A percentile compares a stretch with the other conserved stretches of the same genome.
phyloP scores from a whole-genome alignment of 2,113 vertebrate genomes.

The Nyctereutes procyonoides region DNA sequence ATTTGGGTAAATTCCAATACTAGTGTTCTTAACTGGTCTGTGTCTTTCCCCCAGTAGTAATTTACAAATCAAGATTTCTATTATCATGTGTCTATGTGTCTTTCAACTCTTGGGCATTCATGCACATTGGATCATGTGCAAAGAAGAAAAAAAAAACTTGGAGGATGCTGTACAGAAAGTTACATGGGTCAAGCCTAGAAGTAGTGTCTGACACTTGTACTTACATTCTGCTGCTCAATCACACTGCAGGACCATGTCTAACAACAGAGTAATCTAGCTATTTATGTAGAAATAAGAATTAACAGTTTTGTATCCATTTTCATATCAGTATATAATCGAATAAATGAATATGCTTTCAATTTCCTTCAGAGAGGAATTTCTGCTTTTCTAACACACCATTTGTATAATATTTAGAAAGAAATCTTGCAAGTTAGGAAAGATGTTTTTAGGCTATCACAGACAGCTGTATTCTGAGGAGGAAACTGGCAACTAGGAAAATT shows the following conservation, averaged over 20 bases:
- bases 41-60: not conserved
- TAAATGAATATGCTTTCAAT: not conserved
- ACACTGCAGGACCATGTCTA: fast-evolving
- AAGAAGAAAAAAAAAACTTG: not conserved
- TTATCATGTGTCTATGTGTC: not conserved
- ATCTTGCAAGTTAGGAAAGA: not conserved
- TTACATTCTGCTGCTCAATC: not conserved
- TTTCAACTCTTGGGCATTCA: not conserved
- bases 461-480: not conserved
- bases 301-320: not conserved
- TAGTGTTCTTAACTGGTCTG: not conserved
- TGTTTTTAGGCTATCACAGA: not conserved
- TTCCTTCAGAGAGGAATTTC: not conserved
- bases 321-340: not conserved
- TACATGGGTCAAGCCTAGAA: not conserved
- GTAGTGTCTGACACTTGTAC: not conserved
- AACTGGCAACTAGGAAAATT: not conserved
- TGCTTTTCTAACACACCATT: not conserved
- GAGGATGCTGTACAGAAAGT: not conserved
- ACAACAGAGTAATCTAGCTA: not conserved
- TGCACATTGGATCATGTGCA: not conserved
- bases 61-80: not conserved
- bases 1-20: not conserved
- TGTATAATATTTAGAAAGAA: not conserved
- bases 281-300: not conserved